These are phyloP conservation scores for Lanius collurio DNA, from an alignment of 2,113 vertebrate genomes.

Conservation along the genomic window DNA sequence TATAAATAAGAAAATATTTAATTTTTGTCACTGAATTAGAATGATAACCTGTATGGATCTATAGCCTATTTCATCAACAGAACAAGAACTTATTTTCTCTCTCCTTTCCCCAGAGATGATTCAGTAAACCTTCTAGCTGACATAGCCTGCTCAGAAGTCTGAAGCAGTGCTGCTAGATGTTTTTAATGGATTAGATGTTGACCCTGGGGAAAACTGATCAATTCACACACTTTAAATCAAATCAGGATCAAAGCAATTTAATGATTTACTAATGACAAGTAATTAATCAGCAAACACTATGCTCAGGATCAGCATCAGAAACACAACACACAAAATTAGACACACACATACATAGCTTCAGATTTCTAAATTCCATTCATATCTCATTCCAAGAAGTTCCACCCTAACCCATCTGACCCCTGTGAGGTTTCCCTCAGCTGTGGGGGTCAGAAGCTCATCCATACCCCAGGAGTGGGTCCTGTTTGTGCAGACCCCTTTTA, in stretches of 20 bases:
- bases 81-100: not conserved
- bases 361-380: not conserved
- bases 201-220: not conserved
- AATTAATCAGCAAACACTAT: not conserved
- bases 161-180: not conserved
- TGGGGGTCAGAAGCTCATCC: not conserved
- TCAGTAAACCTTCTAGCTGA: not conserved
- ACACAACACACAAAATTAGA: not conserved
- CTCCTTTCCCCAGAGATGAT: not conserved
- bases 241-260: not conserved
- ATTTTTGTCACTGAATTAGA: not conserved
- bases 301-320: not conserved
- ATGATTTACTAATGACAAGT: not conserved
- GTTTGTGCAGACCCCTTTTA: no score
- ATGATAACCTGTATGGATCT: not conserved
- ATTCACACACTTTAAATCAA: not conserved
- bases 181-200: not conserved
- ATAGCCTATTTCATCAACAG: not conserved
- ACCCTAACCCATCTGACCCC: accelerated
- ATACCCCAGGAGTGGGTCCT: not conserved
- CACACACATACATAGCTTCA: not conserved
- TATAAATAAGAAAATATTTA: not conserved
- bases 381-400: not conserved
- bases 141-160: not conserved
- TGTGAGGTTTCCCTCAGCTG: accelerated